A percentile compares a stretch with the other conserved stretches of the same genome.
Evolutionary conservation across 2,113 vertebrate species (phyloP).

Genomic region (Bubo scandiacus): DNA sequence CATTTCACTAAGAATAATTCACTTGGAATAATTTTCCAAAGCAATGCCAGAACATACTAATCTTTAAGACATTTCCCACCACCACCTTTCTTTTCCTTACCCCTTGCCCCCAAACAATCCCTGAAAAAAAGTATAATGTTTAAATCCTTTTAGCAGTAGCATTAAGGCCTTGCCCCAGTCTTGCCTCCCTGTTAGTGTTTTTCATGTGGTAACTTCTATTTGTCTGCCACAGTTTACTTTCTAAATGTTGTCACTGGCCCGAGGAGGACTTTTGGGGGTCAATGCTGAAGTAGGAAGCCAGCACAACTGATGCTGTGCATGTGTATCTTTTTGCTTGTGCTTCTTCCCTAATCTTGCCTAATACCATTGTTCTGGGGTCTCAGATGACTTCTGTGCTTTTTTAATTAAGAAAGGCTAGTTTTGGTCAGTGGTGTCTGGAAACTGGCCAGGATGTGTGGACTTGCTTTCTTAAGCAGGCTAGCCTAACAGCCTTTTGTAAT

Average conservation of each 20-base stretch:
- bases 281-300: not conserved
- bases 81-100: not conserved
- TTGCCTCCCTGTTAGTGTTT: not conserved
- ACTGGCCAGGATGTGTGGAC: not conserved
- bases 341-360: not conserved
- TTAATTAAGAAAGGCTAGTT: not conserved
- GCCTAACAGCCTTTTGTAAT: not conserved
- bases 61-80: not conserved
- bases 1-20: not conserved
- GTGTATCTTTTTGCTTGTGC: not conserved
- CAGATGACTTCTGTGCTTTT: not conserved
- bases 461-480: not conserved
- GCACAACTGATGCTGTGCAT: accelerated
- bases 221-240: not conserved
- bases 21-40: not conserved
- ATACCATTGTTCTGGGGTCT: not conserved
- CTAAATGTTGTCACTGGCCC: not conserved
- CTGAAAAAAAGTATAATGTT: not conserved
- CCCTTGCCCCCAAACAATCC: not conserved
- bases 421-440: not conserved
- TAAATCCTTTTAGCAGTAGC: not conserved
- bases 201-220: not conserved
- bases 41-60: not conserved
- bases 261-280: not conserved
- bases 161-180: not conserved